These are phyloP conservation scores for Anarhynchus alexandrinus DNA, from an alignment of 2,113 vertebrate species.

Conservation along the genomic window DNA sequence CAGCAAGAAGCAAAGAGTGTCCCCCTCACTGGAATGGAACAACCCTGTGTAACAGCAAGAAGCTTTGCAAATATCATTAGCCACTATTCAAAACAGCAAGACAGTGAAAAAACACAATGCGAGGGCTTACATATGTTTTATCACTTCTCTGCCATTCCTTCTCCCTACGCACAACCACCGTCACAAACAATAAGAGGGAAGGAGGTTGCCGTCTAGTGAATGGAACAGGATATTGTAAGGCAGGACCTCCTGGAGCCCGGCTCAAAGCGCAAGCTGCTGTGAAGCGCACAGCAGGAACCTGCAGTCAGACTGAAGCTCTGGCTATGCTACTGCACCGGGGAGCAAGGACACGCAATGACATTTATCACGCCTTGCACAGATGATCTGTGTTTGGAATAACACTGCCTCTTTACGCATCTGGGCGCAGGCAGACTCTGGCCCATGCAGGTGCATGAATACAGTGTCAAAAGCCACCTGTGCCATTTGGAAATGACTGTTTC, in stretches of 20 bases:
- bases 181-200: background rate
- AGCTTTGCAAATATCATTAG: conserved; percentile 12
- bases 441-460: background rate
- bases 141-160: background rate
- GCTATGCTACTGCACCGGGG: background rate
- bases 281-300: background rate
- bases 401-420: background rate
- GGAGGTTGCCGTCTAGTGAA: background rate
- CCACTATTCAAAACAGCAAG: background rate
- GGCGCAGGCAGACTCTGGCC: background rate
- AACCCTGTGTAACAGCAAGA: background rate
- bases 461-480: background rate
- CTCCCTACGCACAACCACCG: background rate
- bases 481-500: background rate
- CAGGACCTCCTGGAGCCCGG: background rate
- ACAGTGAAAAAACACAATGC: background rate
- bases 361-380: background rate
- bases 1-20: conserved; percentile 9
- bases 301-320: background rate
- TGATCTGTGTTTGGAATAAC: background rate
- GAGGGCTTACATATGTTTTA: background rate
- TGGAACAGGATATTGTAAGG: background rate
- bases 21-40: background rate
- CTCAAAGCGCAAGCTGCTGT: background rate
- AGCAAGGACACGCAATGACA: background rate